These are phyloP conservation scores for Helicoverpa assulta DNA, from an alignment of 2,888 invertebrate species.

Conservation along the genomic window DNA sequence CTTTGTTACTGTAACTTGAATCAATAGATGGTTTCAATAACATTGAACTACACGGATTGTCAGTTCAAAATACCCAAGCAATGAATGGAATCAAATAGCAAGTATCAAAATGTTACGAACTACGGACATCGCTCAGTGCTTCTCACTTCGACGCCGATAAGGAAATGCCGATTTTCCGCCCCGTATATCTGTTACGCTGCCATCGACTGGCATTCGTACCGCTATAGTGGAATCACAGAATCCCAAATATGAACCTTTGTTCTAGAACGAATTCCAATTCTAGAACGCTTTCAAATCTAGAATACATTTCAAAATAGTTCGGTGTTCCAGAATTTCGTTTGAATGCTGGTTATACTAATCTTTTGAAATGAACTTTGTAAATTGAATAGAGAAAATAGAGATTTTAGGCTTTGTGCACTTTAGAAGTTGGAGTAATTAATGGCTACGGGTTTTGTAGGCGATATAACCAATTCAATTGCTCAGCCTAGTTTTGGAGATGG, in stretches of 20 bases:
- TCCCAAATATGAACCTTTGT: slow-evolving; percentile 60
- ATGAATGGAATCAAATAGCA: slow-evolving; percentile 11
- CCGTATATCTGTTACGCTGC: slow-evolving; percentile 57
- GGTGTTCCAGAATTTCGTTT: slow-evolving; percentile 45
- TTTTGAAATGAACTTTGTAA: slow-evolving; percentile 46
- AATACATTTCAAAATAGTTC: slow-evolving; percentile 45
- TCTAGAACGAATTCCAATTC: slow-evolving; percentile 51
- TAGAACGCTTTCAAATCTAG: slow-evolving; percentile 52
- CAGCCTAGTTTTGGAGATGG: not conserved
- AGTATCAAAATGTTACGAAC: slow-evolving; percentile 17
- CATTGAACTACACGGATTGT: not conserved
- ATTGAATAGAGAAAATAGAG: slow-evolving; percentile 14
- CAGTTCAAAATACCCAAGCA: not conserved
- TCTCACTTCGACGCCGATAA: slow-evolving; percentile 52
- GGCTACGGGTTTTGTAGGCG: not conserved
- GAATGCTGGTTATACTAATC: slow-evolving; percentile 55
- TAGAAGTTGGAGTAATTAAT: slow-evolving; percentile 22
- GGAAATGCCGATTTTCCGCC: slow-evolving; percentile 73
- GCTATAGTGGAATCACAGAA: slow-evolving; percentile 44
- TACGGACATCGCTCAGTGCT: slow-evolving; percentile 42
- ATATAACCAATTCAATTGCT: not conserved
- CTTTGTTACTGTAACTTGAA: not conserved
- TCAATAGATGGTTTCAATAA: not conserved
- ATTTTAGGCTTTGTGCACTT: slow-evolving; percentile 24
- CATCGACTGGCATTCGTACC: slow-evolving; percentile 45